Evolutionary conservation across 2,888 invertebrate genomes (phyloP), one percentile per base, ranked within the genome.

Genomic region (Leistus spinibarbis): DNA sequence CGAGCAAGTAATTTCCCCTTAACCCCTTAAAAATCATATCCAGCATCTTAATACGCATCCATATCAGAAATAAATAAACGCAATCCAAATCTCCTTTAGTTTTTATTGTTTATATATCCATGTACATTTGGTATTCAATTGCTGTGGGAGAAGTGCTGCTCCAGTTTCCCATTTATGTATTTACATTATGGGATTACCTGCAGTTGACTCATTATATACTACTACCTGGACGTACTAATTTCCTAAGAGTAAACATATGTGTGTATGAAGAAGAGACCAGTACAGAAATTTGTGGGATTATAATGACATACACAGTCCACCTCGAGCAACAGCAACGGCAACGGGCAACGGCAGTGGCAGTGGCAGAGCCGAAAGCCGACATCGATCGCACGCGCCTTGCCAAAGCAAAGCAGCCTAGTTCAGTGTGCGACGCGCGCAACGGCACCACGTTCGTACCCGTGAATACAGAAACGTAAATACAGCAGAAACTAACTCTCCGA

Each of bases 331-430:
- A 40, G 40, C 13, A 40, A 40, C 1, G 40, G n/a, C n/a, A n/a
- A n/a, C n/a, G n/a, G n/a, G n/a, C n/a, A n/a, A n/a, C 54, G 54
- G 54, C 53, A 10, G 53, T 17, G 54, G 60, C 17, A 9, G 60
- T 60, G 60, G 60, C 60, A 20, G 19, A 19, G 19, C 19, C 60
- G 60, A 22, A 20, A 22, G 60, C 40, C 60, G 60, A 60, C 60
- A 60, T 60, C 60, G 60, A 60, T 60, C 60, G 60, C 19, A 22
- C 60, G 19, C 60, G 22, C 22, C 60, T 40, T 40, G 40, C 40
- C 40, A 40, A 40, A 40, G 40, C 40, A 40, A 40, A 40, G 40
- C 5, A 40, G 40, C 40, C 40, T 40, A 40, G 40, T 40, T 40
- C 40, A 40, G n/a, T 40, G 40, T 2, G 40, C 3, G 40, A 5